Percentiles rank a stretch among this genome's conserved stretches.
phyloP scores from a whole-genome alignment of 2,113 vertebrate species.

The human (Homo sapiens) region DNA sequence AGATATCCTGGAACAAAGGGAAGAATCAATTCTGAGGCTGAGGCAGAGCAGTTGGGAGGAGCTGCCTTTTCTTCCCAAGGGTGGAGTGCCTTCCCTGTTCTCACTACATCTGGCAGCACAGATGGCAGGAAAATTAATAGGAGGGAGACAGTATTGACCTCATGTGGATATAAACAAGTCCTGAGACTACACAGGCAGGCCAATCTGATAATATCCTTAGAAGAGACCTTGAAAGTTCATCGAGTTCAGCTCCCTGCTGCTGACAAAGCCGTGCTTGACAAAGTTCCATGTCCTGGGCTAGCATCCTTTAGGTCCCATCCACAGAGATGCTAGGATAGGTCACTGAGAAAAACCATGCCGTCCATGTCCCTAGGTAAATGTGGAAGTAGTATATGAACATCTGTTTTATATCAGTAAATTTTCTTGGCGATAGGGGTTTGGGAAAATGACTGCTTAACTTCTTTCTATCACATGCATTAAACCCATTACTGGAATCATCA shows the following conservation, averaged over 20 bases:
- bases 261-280: neutral
- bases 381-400: neutral
- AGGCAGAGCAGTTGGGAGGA: constrained; percentile 35
- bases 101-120: constrained; percentile 76
- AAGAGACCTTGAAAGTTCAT: constrained; percentile 72
- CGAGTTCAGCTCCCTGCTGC: constrained; percentile 59
- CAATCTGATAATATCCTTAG: constrained; percentile 60
- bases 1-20: constrained; percentile 44
- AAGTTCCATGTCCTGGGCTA: neutral
- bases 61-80: constrained; percentile 54
- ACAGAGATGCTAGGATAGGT: neutral
- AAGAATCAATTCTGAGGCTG: neutral
- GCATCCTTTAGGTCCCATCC: neutral
- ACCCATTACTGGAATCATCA: neutral
- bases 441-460: neutral
- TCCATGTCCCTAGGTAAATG: neutral
- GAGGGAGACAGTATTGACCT: constrained; percentile 68
- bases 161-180: constrained; percentile 71
- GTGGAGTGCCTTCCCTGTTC: constrained; percentile 48
- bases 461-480: neutral
- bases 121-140: constrained; percentile 78
- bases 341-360: neutral
- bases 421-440: neutral
- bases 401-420: constrained; percentile 17
- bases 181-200: constrained; percentile 52